phyloP scores from a whole-genome alignment of 2,113 vertebrate species.

The Pithys albifrons region DNA sequence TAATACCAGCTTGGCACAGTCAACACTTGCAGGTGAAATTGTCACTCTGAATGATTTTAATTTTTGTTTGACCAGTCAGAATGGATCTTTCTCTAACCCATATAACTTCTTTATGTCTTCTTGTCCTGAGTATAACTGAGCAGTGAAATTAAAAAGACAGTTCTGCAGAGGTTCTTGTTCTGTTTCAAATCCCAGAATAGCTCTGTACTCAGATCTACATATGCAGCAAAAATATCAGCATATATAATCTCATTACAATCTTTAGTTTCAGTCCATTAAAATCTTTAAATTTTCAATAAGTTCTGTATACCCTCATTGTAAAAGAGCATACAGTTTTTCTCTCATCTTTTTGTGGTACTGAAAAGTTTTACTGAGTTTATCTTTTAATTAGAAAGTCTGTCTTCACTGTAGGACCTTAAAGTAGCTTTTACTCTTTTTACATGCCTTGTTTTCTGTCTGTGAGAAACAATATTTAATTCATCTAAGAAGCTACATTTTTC shows the following conservation, averaged over 20 bases:
- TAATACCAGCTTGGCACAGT: background rate
- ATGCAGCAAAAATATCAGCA: background rate
- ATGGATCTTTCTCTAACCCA: background rate
- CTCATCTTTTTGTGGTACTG: background rate
- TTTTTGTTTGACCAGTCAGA: background rate
- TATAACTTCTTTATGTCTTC: conserved; percentile 6
- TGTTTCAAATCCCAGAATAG: background rate
- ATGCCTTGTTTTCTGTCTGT: background rate
- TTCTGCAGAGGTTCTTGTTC: background rate
- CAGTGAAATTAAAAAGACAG: background rate
- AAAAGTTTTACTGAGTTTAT: background rate
- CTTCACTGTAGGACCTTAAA: background rate
- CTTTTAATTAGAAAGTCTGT: background rate
- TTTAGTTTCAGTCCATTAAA: background rate
- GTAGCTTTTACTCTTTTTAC: background rate
- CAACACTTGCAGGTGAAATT: background rate
- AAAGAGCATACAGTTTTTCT: background rate
- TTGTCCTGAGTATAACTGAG: background rate
- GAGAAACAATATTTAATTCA: background rate
- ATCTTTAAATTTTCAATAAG: background rate
- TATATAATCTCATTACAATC: background rate
- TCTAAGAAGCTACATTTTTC: background rate
- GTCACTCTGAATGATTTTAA: background rate
- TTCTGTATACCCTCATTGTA: background rate
- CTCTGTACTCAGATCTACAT: background rate